A percentile compares a stretch with the other conserved stretches of the same genome.
phyloP scores from a whole-genome alignment of 2,113 vertebrate genomes.

The Hydropotes inermis region DNA sequence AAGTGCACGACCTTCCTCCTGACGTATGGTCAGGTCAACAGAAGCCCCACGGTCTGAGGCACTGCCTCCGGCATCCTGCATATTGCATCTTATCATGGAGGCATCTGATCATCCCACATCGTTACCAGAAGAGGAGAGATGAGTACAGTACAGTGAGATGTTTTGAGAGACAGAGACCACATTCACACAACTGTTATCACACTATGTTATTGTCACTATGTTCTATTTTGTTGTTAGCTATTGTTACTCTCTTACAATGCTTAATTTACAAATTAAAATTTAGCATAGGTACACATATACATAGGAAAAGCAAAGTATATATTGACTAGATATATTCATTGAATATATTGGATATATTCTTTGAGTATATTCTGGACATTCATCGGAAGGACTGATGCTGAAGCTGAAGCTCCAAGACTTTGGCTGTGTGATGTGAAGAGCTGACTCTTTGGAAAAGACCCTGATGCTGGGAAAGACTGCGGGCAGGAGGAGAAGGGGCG shows the following conservation, averaged over 20 bases:
- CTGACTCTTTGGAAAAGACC: not conserved
- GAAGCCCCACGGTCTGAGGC: not conserved
- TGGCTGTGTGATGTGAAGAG: not conserved
- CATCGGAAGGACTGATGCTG: not conserved
- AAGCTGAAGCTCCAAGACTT: not conserved
- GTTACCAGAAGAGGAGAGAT: not conserved
- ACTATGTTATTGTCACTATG: rapidly evolving
- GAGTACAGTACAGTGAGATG: rapidly evolving
- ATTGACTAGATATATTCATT: not conserved
- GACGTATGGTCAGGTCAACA: not conserved
- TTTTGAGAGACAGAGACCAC: not conserved
- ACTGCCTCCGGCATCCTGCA: not conserved
- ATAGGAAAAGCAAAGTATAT: not conserved
- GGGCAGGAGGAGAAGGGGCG: not conserved
- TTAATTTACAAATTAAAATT: not conserved
- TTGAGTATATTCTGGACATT: not conserved
- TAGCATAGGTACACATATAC: not conserved
- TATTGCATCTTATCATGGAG: not conserved
- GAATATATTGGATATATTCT: not conserved
- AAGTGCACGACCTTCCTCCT: not conserved
- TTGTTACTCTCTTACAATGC: too few relatives aligned
- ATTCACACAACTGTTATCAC: not conserved
- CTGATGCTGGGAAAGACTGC: not conserved
- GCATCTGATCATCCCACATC: not conserved
- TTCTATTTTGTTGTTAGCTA: not conserved